Evolutionary conservation across 2,113 vertebrate genomes (phyloP).

Genomic region (Halcyon senegalensis): DNA sequence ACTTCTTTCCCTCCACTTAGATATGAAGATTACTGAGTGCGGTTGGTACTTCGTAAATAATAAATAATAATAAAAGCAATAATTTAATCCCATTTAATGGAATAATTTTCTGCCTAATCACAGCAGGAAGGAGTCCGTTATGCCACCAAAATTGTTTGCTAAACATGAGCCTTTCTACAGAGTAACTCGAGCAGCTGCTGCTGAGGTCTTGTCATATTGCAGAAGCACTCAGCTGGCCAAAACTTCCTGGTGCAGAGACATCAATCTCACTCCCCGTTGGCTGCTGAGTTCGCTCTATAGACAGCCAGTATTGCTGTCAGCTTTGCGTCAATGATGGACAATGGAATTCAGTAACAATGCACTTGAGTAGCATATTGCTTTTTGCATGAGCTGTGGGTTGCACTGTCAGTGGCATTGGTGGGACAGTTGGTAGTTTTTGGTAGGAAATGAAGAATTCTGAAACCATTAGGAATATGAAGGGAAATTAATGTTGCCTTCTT

Average conservation of each 20-base stretch:
- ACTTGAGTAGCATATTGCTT: background rate
- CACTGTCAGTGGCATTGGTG: too few relatives aligned
- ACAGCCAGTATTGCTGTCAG: background rate
- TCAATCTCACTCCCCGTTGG: background rate
- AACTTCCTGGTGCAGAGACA: slow-evolving; percentile 38
- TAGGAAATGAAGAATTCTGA: background rate
- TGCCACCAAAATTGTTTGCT: slow-evolving; percentile 20
- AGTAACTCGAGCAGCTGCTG: slow-evolving; percentile 24
- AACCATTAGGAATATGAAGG: background rate
- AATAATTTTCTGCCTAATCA: slow-evolving; percentile 25
- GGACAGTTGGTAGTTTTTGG: background rate
- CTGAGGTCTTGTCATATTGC: background rate
- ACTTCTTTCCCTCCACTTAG: background rate
- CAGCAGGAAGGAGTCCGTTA: background rate
- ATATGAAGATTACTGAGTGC: background rate
- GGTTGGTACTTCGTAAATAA: background rate
- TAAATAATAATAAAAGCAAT: background rate
- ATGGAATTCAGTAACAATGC: background rate
- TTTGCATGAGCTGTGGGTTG: background rate
- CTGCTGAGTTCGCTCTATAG: background rate
- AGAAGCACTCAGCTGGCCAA: background rate
- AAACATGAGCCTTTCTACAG: slow-evolving; percentile 5
- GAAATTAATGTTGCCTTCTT: background rate
- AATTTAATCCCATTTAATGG: slow-evolving; percentile 9
- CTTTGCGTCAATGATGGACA: background rate